phyloP scores from a whole-genome alignment of 2,797 vertebrate species.

The Atherinosoma microstoma region DNA sequence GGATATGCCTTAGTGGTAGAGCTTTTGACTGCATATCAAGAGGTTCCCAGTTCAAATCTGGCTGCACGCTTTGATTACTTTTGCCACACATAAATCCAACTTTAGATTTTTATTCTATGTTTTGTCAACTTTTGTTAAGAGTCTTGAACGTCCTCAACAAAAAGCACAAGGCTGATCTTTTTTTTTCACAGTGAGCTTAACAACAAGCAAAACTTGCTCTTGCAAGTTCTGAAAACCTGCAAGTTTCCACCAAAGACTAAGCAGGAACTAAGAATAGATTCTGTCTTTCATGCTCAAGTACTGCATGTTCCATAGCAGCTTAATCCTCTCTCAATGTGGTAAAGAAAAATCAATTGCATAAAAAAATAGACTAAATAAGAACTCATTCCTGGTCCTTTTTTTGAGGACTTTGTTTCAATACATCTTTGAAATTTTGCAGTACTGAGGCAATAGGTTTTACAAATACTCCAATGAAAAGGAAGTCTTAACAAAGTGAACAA shows the following conservation, averaged over 20 bases:
- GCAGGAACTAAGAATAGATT: neutral
- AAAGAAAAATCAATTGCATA: too few species aligned
- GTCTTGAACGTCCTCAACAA: constrained; percentile 5
- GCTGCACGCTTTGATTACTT: neutral
- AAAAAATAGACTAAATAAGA: too few species aligned
- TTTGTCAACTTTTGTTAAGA: neutral
- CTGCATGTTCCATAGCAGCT: too few species aligned
- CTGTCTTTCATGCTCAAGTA: neutral
- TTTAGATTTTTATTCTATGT: neutral
- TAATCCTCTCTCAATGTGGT: too few species aligned
- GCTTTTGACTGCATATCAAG: constrained; percentile 74
- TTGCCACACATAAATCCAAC: neutral
- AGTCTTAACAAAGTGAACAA: neutral
- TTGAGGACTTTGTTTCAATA: too few species aligned
- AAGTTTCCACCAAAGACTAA: constrained; percentile 24
- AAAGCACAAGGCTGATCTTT: neutral
- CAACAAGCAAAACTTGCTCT: constrained; percentile 8
- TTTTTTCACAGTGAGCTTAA: neutral
- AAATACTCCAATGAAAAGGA: too few species aligned
- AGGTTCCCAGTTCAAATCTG: constrained; percentile 59
- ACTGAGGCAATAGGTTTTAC: too few species aligned
- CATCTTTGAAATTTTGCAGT: too few species aligned
- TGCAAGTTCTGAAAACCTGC: constrained; percentile 22
- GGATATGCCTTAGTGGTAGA: constrained; percentile 52
- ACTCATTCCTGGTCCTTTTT: too few species aligned